Conservation (phyloP, 2,113 vertebrate genomes). For the Regulus satrapa region DNA sequence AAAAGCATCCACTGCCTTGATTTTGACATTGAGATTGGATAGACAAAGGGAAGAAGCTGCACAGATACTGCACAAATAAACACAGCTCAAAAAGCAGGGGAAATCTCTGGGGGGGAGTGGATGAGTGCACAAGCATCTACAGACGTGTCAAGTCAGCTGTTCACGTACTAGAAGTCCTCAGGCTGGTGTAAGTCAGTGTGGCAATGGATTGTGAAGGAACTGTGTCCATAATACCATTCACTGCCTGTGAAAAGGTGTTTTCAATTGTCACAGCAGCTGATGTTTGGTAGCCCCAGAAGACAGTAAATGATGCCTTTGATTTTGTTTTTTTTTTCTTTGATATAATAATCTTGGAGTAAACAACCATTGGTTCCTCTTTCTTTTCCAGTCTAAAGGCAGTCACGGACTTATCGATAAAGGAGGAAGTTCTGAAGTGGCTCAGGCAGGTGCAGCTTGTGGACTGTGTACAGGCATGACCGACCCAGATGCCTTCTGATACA, state of each 20-base stretch:
- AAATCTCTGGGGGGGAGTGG: not conserved
- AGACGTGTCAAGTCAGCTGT: not conserved
- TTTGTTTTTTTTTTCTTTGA: not conserved
- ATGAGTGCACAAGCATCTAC: not conserved
- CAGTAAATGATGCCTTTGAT: not conserved
- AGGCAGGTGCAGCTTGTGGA: conserved; percentile 79
- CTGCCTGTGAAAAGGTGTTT: not conserved
- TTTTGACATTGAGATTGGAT: not conserved
- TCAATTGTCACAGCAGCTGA: not conserved
- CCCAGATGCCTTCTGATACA: conserved; percentile 82
- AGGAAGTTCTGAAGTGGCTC: conserved; percentile 81
- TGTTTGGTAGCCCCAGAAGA: not conserved
- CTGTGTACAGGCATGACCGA: conserved; percentile 69
- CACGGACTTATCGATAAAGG: conserved; percentile 75
- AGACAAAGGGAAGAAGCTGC: not conserved
- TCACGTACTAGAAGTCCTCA: not conserved
- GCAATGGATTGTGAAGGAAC: not conserved
- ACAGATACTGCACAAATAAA: not conserved
- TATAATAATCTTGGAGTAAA: not conserved
- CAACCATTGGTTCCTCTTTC: not conserved
- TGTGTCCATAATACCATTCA: not conserved
- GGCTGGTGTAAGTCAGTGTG: not conserved
- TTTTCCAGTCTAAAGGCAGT: not conserved
- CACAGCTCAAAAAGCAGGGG: not conserved
- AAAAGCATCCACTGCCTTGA: not conserved